Evolutionary conservation across 2,888 invertebrate genomes (phyloP), one percentile per base, ranked within the genome.

Genomic region (Phengaris arion): DNA sequence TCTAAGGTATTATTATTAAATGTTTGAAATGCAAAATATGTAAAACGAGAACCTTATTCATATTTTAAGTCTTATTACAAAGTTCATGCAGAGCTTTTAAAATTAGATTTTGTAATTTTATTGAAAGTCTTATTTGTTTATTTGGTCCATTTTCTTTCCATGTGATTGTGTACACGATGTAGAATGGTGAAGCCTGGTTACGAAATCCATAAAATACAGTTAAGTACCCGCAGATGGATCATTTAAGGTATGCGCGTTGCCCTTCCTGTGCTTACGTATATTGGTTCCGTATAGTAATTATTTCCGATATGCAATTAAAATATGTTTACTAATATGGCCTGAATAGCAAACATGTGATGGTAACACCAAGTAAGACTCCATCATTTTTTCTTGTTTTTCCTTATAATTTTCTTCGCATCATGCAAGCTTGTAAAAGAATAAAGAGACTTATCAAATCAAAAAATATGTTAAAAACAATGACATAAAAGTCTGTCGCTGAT

Each of bases 241-340:
- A 22, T 72, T 72, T 72, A 54, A 51, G 72, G 52, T 8, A 54
- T 35, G 52, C 6, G 3, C 12, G 6, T 22, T 35, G 52, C 35
- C 4, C 72, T 72, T 72, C 72, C 54, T 52, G 35, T 72, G 15
- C 13, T 8, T 13, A 52, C 10, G 13, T 68, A 22, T 54, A 54
- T 35, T 52, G 52, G 54, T 72, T 72, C 72, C 72, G 72, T 52
- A 52, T 54, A 13, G 12, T 72, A 72, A 72, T 72, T 15, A 54
- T 72, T 72, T 72, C 72, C 72, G 72, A 72, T 72, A 72, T 6
- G 72, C 1, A 70, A 72, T 52, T 52, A 35, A 52, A 69, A 48
- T 69, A 15, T 48, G 10, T 15, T 48, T 5, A 69, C 35, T 52
- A 52, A 52, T 72, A 72, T 54, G 52, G 72, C 35, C 35, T 7